Evolutionary conservation across 2,113 vertebrate species (phyloP), one percentile per base, ranked within the genome.

Genomic region (Epinephelus moara): DNA sequence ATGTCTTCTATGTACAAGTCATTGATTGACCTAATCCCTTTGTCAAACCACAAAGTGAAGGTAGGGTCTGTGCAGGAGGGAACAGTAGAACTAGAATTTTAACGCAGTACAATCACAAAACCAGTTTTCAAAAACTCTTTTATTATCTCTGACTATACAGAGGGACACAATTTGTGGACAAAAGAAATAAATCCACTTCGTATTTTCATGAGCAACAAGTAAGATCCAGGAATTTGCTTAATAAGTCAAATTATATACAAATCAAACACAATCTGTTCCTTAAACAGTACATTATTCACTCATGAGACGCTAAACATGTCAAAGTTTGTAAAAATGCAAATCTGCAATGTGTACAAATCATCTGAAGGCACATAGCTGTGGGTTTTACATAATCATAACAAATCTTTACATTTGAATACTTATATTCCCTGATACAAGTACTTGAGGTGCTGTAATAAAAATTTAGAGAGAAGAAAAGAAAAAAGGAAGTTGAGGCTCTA

Each of bases 191-290:
- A n/a, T 69, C 68, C 81, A 74, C 50, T 12, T 62, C 25, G 1
- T 66, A 21, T 61, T 49, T 66, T 62, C 23, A 69, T 13, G 13
- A 63, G 9, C 68, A 57, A 62, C 60, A 63, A 15, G 76, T 21
- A 42, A 45, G 15, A 30, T 75, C 40, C 25, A n/a, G 8, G 71
- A 63, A 37, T 81, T 27, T n/a, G 37, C 18, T 53, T 52, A 49
- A 73, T 60, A 82, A 77, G 37, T n/a, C 57, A 78, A 80, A 85
- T 69, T 85, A 82, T 82, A 80, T 82, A 90, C 81, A 89, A 73
- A 81, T 85, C 61, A 81, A 80, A 75, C 71, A 63, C 68, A 80
- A 10, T 62, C 30, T 30, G 25, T 59, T 76, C 14, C 11, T 50
- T 23, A 47, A 70, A 66, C 56, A 71, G 23, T 57, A 64, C 57